Evolutionary conservation across 2,113 vertebrate species (phyloP).

Genomic region (Macheiramphus alcinus): DNA sequence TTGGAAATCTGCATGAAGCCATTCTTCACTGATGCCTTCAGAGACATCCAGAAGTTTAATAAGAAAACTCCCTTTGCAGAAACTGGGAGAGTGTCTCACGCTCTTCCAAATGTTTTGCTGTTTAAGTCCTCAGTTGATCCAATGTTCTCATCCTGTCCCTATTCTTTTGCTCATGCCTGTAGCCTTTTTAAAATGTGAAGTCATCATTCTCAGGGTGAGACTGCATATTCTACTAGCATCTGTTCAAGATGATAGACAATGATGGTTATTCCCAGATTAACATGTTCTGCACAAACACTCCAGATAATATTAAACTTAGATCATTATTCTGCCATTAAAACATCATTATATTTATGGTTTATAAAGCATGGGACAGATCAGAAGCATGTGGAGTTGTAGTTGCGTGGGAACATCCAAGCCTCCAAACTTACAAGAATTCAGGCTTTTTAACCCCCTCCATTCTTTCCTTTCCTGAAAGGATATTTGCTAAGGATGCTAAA

Average conservation of each 20-base stretch:
- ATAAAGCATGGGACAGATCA: background rate
- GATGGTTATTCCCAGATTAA: background rate
- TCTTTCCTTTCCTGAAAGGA: background rate
- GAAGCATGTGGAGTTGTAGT: background rate
- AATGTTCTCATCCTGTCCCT: conserved; percentile 27
- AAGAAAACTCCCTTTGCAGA: background rate
- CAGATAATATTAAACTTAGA: background rate
- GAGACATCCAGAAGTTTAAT: background rate
- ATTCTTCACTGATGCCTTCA: background rate
- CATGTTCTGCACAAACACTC: background rate
- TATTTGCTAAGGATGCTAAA: background rate
- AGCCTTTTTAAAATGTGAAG: conserved; percentile 38
- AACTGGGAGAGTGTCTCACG: background rate
- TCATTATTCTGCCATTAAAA: conserved; percentile 4
- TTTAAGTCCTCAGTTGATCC: conserved; percentile 37
- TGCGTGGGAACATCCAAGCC: background rate
- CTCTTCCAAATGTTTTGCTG: conserved; percentile 17
- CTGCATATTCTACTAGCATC: conserved; percentile 4
- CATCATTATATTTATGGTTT: background rate
- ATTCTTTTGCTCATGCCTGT: conserved; percentile 20
- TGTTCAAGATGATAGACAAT: conserved; percentile 4
- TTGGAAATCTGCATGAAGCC: background rate
- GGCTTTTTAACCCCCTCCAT: background rate
- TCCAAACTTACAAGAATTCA: background rate
- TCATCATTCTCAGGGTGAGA: background rate